Evolutionary conservation across 2,888 invertebrate species (phyloP).

Genomic region (Drosophila emarginata): DNA sequence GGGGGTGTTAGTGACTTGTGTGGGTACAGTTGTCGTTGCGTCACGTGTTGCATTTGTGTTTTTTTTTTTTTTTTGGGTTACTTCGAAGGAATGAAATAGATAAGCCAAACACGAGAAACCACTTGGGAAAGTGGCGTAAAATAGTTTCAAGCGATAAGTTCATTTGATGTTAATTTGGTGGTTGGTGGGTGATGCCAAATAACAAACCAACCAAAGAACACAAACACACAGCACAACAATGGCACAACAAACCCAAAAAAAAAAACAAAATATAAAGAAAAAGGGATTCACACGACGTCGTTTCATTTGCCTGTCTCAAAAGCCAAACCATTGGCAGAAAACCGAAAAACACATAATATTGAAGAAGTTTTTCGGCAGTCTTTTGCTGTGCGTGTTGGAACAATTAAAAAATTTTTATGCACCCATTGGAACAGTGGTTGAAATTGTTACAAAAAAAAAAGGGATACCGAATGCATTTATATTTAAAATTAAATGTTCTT

Average conservation of each 20-base stretch:
- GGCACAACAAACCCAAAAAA: slow-evolving; percentile 21
- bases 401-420: slow-evolving; percentile 66
- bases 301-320: slow-evolving; percentile 37
- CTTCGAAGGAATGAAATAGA: slow-evolving; percentile 38
- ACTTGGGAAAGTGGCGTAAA: slow-evolving; percentile 75
- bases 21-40: slow-evolving; percentile 57
- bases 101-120: slow-evolving; percentile 73
- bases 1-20: slow-evolving; percentile 13
- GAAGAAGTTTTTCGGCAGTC: slow-evolving; percentile 25
- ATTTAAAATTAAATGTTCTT: no score
- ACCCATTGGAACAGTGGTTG: slow-evolving; percentile 31
- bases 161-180: slow-evolving; percentile 71
- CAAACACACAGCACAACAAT: slow-evolving; percentile 32
- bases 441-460: neutral
- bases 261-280: slow-evolving; percentile 20
- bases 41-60: slow-evolving; percentile 73
- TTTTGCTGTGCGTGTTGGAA: slow-evolving; percentile 69
- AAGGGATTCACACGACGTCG: slow-evolving; percentile 61
- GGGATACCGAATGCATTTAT: no score
- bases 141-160: slow-evolving; percentile 72
- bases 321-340: slow-evolving; percentile 53
- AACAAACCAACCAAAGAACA: slow-evolving; percentile 39
- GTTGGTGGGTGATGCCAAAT: slow-evolving; percentile 35
- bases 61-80: slow-evolving; percentile 29
- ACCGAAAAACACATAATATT: slow-evolving; percentile 56